Evolutionary conservation across 2,888 invertebrate genomes (phyloP).

Genomic region (Leucoma salicis): DNA sequence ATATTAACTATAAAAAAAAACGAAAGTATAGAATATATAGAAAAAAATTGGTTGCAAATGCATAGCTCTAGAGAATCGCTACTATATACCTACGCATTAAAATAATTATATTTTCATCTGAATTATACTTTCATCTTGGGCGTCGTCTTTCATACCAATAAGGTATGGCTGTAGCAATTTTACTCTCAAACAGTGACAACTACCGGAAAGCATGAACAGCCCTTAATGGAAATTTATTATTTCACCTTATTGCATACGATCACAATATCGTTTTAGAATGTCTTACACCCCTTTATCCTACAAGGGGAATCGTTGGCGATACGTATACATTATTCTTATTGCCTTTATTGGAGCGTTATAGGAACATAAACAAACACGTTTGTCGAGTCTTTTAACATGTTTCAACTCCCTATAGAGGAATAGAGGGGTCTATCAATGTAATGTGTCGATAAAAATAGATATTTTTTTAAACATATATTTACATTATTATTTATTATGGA

Average conservation of each 20-base stretch:
- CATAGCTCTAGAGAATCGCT: no score
- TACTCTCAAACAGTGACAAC: no score
- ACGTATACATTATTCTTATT: conserved; percentile 25
- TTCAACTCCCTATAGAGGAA: conserved; percentile 10
- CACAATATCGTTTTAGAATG: conserved; percentile 10
- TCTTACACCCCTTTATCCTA: conserved; percentile 8
- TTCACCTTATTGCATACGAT: conserved; percentile 7
- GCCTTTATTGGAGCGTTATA: conserved; percentile 23
- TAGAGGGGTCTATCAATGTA: conserved; percentile 14
- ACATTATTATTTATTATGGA: conserved; percentile 1
- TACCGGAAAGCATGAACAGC: no score
- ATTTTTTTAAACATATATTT: conserved; percentile 17
- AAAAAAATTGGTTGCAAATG: no score
- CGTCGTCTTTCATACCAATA: no score
- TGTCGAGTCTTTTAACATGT: conserved; percentile 20
- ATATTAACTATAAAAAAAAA: no score
- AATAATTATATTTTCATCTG: no score
- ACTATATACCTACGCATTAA: no score
- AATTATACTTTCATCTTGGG: no score
- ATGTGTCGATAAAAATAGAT: conserved; percentile 21
- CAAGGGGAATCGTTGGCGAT: conserved; percentile 15
- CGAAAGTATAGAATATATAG: no score
- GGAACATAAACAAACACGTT: conserved; percentile 30
- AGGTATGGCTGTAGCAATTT: no score
- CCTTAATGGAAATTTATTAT: neutral